A percentile compares a stretch with the other conserved stretches of the same genome.
These are phyloP conservation scores for Acrossocheilus fasciatus DNA, from an alignment of 2,797 vertebrate species.

Conservation along the genomic window DNA sequence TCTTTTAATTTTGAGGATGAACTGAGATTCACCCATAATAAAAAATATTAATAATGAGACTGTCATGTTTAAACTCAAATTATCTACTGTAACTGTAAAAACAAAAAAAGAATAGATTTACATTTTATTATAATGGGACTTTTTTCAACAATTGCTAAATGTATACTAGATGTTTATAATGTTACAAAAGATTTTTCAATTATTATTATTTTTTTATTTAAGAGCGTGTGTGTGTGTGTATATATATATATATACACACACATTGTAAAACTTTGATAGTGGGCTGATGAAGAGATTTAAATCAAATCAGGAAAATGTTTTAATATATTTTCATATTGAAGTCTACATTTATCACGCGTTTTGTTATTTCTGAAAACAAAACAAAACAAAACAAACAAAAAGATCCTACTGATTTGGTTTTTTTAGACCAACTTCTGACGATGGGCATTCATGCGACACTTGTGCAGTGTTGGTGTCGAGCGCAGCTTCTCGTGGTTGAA, in stretches of 20 bases:
- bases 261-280: not conserved
- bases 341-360: not conserved
- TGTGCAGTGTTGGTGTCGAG: not conserved
- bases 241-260: no score
- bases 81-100: no score
- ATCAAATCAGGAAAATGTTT: not conserved
- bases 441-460: not conserved
- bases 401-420: not conserved
- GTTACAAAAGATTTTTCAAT: no score
- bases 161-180: no score
- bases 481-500: not conserved
- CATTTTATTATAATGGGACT: not conserved
- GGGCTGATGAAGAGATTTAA: not conserved
- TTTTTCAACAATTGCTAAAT: no score
- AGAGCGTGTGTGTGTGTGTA: no score
- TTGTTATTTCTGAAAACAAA: not conserved
- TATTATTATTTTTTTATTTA: no score
- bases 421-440: not conserved
- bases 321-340: not conserved
- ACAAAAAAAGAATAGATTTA: not conserved
- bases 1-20: not conserved
- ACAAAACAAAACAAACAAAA: not conserved
- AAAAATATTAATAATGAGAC: no score
- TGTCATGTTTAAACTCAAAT: no score
- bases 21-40: not conserved